A percentile compares a stretch with the other conserved stretches of the same genome.
These are phyloP conservation scores for Sthenelais limicola DNA, from an alignment of 2,888 invertebrate species.

Conservation along the genomic window DNA sequence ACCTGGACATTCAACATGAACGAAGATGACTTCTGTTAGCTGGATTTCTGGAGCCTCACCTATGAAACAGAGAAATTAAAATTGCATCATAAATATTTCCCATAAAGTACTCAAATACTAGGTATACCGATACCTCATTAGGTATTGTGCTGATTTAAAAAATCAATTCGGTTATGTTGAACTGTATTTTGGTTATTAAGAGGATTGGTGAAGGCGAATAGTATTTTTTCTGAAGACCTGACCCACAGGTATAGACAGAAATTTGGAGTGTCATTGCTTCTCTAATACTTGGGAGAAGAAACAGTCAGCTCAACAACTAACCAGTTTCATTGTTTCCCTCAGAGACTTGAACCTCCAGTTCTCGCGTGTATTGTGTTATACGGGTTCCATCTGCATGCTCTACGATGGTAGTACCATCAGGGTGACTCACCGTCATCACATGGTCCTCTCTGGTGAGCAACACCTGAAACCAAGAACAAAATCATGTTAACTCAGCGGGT, in stretches of 20 bases:
- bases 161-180: no score
- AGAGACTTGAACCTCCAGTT: background rate
- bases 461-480: slow-evolving; percentile 62
- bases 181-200: no score
- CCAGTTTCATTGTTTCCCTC: background rate
- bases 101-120: no score
- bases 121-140: no score
- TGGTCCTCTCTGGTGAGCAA: slow-evolving; percentile 71
- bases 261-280: no score
- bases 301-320: background rate
- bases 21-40: slow-evolving; percentile 61
- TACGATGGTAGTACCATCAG: slow-evolving; percentile 69
- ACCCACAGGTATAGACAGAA: no score
- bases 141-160: no score
- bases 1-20: slow-evolving; percentile 70
- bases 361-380: slow-evolving; percentile 57
- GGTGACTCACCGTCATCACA: slow-evolving; percentile 67
- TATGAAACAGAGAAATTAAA: slow-evolving; percentile 18
- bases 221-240: no score
- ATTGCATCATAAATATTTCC: background rate
- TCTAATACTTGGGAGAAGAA: background rate
- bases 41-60: slow-evolving; percentile 54
- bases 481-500: no score
- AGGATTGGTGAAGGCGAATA: no score
- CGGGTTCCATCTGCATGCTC: slow-evolving; percentile 72